These are phyloP conservation scores for Microcebus griseorufus DNA, from an alignment of 2,113 vertebrate genomes.

Conservation along the genomic window DNA sequence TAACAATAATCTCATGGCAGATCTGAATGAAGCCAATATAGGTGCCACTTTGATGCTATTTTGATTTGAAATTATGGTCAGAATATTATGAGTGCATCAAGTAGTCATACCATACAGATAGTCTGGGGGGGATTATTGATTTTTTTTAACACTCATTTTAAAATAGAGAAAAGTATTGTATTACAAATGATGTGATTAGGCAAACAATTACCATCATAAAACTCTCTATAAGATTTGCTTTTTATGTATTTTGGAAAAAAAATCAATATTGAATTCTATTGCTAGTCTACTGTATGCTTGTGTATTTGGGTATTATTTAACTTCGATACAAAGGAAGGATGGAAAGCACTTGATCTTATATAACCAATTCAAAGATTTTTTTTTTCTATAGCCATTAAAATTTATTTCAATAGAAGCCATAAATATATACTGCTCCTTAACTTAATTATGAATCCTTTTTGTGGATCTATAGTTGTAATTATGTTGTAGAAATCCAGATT, in stretches of 20 bases:
- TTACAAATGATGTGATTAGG: conserved; percentile 66
- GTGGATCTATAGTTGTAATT: background rate
- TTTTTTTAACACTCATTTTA: conserved; percentile 56
- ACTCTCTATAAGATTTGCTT: conserved; percentile 47
- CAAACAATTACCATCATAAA: conserved; percentile 62
- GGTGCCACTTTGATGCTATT: conserved; percentile 5
- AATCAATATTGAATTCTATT: conserved; percentile 55
- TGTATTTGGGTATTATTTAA: conserved; percentile 48
- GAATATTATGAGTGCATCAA: background rate
- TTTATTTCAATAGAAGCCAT: conserved; percentile 18
- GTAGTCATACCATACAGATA: background rate
- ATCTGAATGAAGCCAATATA: conserved; percentile 2
- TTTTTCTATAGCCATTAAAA: background rate
- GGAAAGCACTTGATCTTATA: background rate
- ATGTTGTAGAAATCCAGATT: background rate
- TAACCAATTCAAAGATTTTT: conserved; percentile 22
- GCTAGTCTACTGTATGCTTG: conserved; percentile 4
- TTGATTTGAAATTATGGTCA: conserved; percentile 25
- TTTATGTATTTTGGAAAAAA: conserved; percentile 51
- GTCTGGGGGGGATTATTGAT: conserved; percentile 45
- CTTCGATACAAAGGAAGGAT: background rate
- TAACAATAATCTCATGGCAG: conserved; percentile 29
- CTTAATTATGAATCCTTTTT: conserved; percentile 17
- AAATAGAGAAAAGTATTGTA: conserved; percentile 42
- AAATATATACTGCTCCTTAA: conserved; percentile 5